phyloP scores from a whole-genome alignment of 2,113 vertebrate species.

The Hydropotes inermis region DNA sequence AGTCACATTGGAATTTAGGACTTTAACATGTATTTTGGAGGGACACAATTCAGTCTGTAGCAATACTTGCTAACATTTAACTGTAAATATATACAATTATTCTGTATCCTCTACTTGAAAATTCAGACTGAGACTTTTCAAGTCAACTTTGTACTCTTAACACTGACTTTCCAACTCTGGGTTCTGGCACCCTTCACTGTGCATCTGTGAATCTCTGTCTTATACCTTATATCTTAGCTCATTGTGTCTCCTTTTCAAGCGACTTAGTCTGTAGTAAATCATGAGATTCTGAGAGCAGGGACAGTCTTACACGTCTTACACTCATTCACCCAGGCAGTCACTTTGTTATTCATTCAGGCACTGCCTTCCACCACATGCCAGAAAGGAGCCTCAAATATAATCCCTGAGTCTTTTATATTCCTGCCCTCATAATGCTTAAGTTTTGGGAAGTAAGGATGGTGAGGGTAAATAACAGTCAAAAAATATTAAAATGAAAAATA shows the following conservation, averaged over 20 bases:
- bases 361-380: neutral
- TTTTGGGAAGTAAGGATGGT: fast-evolving
- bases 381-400: neutral
- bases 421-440: neutral
- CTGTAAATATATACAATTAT: neutral
- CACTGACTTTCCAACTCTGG: neutral
- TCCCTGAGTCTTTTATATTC: neutral
- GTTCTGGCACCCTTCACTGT: fast-evolving
- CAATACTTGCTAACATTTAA: neutral
- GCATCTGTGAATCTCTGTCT: neutral
- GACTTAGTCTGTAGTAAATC: neutral
- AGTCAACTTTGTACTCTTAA: neutral
- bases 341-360: neutral
- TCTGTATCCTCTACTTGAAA: neutral
- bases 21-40: neutral
- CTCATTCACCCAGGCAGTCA: neutral
- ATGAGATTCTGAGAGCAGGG: neutral
- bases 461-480: neutral
- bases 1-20: neutral
- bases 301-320: neutral
- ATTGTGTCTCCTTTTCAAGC: neutral
- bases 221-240: neutral
- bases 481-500: neutral
- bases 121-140: neutral
- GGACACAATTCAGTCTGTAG: neutral